Percentiles rank a stretch among this genome's conserved stretches.
These are phyloP conservation scores for Alethe diademata DNA, from an alignment of 2,113 vertebrate genomes.

Conservation along the genomic window DNA sequence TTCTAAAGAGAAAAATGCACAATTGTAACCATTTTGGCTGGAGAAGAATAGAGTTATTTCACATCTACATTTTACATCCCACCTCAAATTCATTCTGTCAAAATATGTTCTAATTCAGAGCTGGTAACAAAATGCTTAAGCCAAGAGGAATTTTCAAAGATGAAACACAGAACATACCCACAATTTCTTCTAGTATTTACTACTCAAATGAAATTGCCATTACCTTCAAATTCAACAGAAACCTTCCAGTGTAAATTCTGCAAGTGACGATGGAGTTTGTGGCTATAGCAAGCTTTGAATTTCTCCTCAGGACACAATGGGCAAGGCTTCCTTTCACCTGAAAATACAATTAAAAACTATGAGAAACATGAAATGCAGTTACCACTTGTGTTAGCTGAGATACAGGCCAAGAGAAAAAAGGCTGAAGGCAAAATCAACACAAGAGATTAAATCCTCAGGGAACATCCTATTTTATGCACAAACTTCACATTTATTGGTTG, in stretches of 20 bases:
- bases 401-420: not conserved
- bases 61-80: not conserved
- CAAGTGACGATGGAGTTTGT: constrained; percentile 91
- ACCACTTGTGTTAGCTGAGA: not conserved
- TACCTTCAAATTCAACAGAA: constrained; percentile 96
- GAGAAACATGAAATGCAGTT: not conserved
- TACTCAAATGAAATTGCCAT: not conserved
- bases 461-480: not conserved
- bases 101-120: not conserved
- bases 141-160: not conserved
- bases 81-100: not conserved
- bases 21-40: not conserved
- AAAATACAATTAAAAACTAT: not conserved
- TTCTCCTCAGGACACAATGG: constrained; percentile 93
- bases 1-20: not conserved
- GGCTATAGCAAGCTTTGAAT: constrained; percentile 88
- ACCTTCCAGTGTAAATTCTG: constrained; percentile 98
- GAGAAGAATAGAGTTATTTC: not conserved
- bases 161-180: not conserved
- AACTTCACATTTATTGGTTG: not conserved
- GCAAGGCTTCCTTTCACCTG: constrained; percentile 87
- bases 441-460: not conserved
- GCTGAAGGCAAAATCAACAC: not conserved
- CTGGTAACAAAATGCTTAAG: not conserved
- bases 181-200: not conserved